Conservation (phyloP, 2,797 vertebrate genomes). For the Chelon auratus region DNA sequence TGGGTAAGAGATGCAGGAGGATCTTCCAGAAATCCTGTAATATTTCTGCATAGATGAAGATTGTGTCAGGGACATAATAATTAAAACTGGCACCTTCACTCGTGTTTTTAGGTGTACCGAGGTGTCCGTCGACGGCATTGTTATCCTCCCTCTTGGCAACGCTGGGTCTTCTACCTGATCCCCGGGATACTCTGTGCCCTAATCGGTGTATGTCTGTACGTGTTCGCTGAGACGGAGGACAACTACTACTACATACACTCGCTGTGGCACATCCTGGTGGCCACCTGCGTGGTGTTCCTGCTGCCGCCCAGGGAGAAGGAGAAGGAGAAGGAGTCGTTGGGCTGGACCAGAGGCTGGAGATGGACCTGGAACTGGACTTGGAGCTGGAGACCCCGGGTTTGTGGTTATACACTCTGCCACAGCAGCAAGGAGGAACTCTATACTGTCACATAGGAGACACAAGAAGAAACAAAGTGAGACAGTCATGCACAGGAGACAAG, state of each 20-base stretch:
- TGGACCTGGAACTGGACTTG: conserved; percentile 89
- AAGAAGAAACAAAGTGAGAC: neutral
- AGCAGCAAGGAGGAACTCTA: conserved; percentile 91
- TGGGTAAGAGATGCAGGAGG: conserved; percentile 74
- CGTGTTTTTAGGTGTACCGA: conserved; percentile 83
- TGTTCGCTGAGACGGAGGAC: conserved; percentile 91
- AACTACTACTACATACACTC: conserved; percentile 98
- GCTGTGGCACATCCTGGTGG: conserved; percentile 95
- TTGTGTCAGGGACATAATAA: too few relatives aligned
- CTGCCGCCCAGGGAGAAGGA: conserved; percentile 88
- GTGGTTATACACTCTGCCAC: conserved; percentile 93
- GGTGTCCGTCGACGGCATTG: conserved; percentile 87
- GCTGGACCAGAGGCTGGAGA: conserved; percentile 72
- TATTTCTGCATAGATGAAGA: neutral
- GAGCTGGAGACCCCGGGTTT: conserved; percentile 89
- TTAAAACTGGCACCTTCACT: rapidly evolving
- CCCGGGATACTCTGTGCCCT: conserved; percentile 89
- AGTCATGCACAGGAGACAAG: too few relatives aligned
- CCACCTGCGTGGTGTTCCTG: conserved; percentile 90
- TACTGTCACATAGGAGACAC: conserved; percentile 82
- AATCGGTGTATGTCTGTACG: conserved; percentile 89
- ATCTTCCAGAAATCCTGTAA: neutral
- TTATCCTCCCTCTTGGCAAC: conserved; percentile 93
- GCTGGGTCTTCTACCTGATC: conserved; percentile 93
- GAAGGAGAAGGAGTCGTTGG: conserved; percentile 78